Conservation (phyloP, 1,140 invertebrate species). For the roundworm (Caenorhabditis elegans) region WBcel235 BX284604.4:7617501-7618000, state of each 20-base stretch:
- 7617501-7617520: conserved; percentile 65
- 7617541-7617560: conserved; percentile 51
- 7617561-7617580: conserved; percentile 28
- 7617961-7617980: conserved; percentile 35
- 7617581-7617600: conserved; percentile 25
- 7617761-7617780: not conserved
- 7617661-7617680: not conserved
- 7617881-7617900: conserved; percentile 2
- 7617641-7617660: not conserved
- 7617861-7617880: conserved; percentile 31
- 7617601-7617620: conserved; percentile 9
- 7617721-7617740: not conserved
- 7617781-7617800: not conserved
- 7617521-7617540: conserved; percentile 61
- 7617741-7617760: conserved; percentile 3
- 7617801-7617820: not conserved
- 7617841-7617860: conserved; percentile 18
- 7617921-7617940: conserved; percentile 1
- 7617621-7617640: conserved; percentile 2
- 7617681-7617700: not conserved
- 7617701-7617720: conserved; percentile 16
- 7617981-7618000: conserved; percentile 4
- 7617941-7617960: conserved; percentile 1
- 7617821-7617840: conserved; percentile 5
- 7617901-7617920: conserved; percentile 5